Evolutionary conservation across 1,140 invertebrate species (phyloP).

Genomic region (Aphelenchoides avenae): DNA sequence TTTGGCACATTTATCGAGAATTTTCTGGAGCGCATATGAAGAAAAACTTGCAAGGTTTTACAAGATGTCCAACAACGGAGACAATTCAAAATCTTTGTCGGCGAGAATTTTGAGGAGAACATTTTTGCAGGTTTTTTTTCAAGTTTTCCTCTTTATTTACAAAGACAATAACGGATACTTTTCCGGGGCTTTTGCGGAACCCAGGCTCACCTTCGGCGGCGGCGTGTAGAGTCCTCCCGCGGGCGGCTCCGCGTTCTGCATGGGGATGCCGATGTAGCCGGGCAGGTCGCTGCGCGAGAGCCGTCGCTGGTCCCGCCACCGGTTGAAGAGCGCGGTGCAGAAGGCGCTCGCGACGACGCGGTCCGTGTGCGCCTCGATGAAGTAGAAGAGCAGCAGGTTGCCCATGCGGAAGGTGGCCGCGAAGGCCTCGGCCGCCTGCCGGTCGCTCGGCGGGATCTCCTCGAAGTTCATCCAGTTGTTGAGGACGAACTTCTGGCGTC

Average conservation of each 20-base stretch:
- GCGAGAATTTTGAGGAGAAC: too few species aligned
- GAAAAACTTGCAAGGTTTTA: too few species aligned
- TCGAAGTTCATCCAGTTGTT: constrained; percentile 22
- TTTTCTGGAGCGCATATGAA: too few species aligned
- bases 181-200: too few species aligned
- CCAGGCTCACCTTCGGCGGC: too few species aligned
- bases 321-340: constrained; percentile 24
- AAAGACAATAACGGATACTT: too few species aligned
- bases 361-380: constrained; percentile 33
- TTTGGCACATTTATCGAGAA: too few species aligned
- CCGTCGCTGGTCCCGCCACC: constrained; percentile 22
- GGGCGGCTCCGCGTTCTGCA: constrained; percentile 8
- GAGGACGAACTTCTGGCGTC: constrained; percentile 19
- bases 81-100: too few species aligned
- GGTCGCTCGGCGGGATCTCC: constrained; percentile 13
- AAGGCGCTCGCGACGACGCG: constrained; percentile 19
- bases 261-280: neutral
- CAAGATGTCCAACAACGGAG: too few species aligned
- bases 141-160: too few species aligned
- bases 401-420: constrained; percentile 20
- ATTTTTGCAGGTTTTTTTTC: too few species aligned
- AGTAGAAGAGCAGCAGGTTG: constrained; percentile 30
- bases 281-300: constrained; percentile 8
- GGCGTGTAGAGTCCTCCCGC: too few species aligned
- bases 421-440: constrained; percentile 12